phyloP scores from a whole-genome alignment of 2,113 vertebrate species.

The Podocnemis expansa region DNA sequence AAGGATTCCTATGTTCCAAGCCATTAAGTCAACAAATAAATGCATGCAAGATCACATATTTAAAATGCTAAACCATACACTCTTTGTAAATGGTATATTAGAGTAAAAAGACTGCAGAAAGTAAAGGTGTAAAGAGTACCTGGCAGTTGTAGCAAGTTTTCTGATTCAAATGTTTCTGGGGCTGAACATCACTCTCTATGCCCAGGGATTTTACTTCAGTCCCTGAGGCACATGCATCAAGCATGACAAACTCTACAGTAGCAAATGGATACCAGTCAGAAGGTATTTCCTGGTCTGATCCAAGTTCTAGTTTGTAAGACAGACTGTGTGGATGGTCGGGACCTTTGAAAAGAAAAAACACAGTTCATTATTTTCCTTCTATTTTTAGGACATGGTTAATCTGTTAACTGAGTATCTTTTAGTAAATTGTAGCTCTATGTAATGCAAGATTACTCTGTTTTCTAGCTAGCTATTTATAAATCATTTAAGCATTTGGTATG shows the following conservation, averaged over 20 bases:
- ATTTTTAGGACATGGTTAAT: background rate
- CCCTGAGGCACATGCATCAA: slow-evolving; percentile 84
- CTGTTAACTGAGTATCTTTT: background rate
- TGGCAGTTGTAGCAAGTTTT: slow-evolving; percentile 91
- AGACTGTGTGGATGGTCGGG: slow-evolving; percentile 92
- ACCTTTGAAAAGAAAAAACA: slow-evolving; percentile 74
- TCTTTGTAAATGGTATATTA: background rate
- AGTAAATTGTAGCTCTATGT: background rate
- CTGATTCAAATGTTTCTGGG: slow-evolving; percentile 88
- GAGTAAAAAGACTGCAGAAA: background rate
- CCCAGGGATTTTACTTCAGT: slow-evolving; percentile 90
- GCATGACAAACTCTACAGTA: slow-evolving; percentile 88
- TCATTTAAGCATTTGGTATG: background rate
- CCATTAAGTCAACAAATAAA: background rate
- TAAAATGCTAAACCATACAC: background rate
- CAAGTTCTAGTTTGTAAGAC: slow-evolving; percentile 94
- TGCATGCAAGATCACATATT: background rate
- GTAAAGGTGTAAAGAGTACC: slow-evolving; percentile 70
- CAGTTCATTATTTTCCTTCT: background rate
- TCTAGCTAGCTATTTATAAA: background rate
- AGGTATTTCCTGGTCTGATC: slow-evolving; percentile 95
- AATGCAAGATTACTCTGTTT: background rate
- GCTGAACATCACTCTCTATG: slow-evolving; percentile 90
- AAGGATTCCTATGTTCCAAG: slow-evolving; percentile 4
- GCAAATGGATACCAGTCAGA: slow-evolving; percentile 92